Evolutionary conservation across 2,113 vertebrate species (phyloP), one percentile per base, ranked within the genome.

Genomic region (Rhinopomastus cyanomelas): DNA sequence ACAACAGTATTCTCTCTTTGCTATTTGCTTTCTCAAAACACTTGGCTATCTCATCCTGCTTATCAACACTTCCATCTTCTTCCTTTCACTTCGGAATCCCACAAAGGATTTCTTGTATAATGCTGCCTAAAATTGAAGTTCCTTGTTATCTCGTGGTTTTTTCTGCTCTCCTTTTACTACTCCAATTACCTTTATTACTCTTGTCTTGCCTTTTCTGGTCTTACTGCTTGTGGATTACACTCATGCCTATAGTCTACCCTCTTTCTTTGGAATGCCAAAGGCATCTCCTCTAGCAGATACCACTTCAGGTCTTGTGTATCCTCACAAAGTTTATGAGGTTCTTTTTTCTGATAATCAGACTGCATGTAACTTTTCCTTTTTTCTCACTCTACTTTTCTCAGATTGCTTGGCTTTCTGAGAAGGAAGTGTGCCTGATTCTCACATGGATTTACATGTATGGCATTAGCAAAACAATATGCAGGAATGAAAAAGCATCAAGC

Each of bases 171-270:
- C 6, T 86, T 15, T 68, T 56, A 46, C 29, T 61, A 5, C 9
- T 60, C 4, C 7, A 17, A 2, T 83, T 74, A 59, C 9, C 14
- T 56, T 5, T 26, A 23, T 81, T 74, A 37, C 13, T 61, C 1
- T 60, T 72, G 39, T 86, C 19, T 44, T 78, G 25, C 27, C 16
- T 65, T 32, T 67, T 25, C 36, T 59, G 17, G 2, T 66, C 83
- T 81, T 23, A 30, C 32, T 87, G 34, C 37, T 52, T 73, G 4
- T n/a, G n/a, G 14, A 5, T 73, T 61, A 29, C 42, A 26, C 6
- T 81, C 0, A 0, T 42, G 37, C n/a, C 48, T 88, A 0, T 27
- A 59, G 26, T 37, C 29, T 16, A 15, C 11, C 8, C 8, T 78
- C n/a, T 85, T 67, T 65, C 12, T 84, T 81, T 87, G 75, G 46